Evolutionary conservation across 2,113 vertebrate species (phyloP), one percentile per base, ranked within the genome.

Genomic region (Apeltes quadracus): DNA sequence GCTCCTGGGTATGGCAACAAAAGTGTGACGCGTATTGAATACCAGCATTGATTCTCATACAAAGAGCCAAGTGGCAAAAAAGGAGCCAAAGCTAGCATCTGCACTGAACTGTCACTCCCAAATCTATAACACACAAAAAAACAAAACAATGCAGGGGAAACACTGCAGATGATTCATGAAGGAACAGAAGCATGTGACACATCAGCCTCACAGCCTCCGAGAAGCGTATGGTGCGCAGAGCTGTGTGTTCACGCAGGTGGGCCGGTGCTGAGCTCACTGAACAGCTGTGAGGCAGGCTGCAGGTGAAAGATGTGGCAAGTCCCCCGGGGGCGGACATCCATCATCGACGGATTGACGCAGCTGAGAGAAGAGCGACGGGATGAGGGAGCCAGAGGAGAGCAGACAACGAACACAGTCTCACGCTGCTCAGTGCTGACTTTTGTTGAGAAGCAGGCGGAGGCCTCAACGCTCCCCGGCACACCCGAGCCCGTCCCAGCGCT

Each of bases 231-330:
- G 15, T 65, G 64, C 53, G n/a, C 50, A 50, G 75, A 58, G 48
- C 61, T n/a, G 54, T 71, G 75, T 67, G 74, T 68, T 83, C 78
- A 72, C 72, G 65, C 54, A 74, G 68, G 62, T 79, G 67, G 74
- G 62, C 51, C 53, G 59, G 64, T 61, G 68, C 66, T 66, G 83
- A 85, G 79, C 76, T 85, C 65, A 78, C 38, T 51, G 78, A 88
- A 67, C 85, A 89, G 88, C 89, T 89, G 88, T 78, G 87, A 87
- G 64, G 82, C 82, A 69, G 82, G 79, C 81, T 89, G 83, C 83
- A 88, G 90, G 89, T 92, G 90, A 91, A 88, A 88, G 88, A 91
- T 87, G 88, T 89, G 81, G 82, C 84, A 78, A 82, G 78, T 88
- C 75, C 76, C 81, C 50, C 87, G 44, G 1, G 36, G 84, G 79